A percentile compares a stretch with the other conserved stretches of the same genome.
These are phyloP conservation scores for Musca vetustissima DNA, from an alignment of 1,140 invertebrate species.

Conservation along the genomic window DNA sequence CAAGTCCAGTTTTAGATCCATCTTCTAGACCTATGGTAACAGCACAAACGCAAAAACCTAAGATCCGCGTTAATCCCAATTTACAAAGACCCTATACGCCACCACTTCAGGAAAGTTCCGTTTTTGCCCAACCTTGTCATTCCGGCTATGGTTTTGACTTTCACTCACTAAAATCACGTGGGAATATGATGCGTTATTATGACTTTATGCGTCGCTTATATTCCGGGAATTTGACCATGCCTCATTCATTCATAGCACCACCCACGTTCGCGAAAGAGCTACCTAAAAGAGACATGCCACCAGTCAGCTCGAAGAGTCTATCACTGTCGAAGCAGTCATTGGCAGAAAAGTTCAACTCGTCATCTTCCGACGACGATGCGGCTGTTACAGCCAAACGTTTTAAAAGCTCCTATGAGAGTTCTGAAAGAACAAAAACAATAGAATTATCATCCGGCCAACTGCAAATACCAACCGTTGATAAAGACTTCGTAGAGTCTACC, in stretches of 20 bases:
- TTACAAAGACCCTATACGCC: conserved; percentile 47
- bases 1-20: conserved; percentile 2
- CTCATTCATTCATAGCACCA: background rate
- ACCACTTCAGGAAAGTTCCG: conserved; percentile 16
- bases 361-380: conserved; percentile 1
- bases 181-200: conserved; percentile 49
- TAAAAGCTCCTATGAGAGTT: conserved; percentile 3
- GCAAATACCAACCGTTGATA: conserved; percentile 3
- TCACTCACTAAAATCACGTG: conserved; percentile 46
- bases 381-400: background rate
- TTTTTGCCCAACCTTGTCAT: conserved; percentile 7
- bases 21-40: background rate
- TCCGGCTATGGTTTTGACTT: conserved; percentile 34
- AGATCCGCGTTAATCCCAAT: conserved; percentile 45
- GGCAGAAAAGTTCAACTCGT: background rate
- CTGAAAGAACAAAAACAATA: conserved; percentile 3
- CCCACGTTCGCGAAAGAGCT: background rate
- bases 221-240: conserved; percentile 31
- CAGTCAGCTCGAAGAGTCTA: background rate
- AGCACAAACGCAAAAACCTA: conserved; percentile 31
- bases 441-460: background rate
- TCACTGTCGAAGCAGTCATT: background rate
- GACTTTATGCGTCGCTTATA: conserved; percentile 52
- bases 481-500: background rate
- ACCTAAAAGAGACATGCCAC: background rate